Evolutionary conservation across 2,797 vertebrate genomes (phyloP), one percentile per base, ranked within the genome.

Genomic region (Sebastes goodei): DNA sequence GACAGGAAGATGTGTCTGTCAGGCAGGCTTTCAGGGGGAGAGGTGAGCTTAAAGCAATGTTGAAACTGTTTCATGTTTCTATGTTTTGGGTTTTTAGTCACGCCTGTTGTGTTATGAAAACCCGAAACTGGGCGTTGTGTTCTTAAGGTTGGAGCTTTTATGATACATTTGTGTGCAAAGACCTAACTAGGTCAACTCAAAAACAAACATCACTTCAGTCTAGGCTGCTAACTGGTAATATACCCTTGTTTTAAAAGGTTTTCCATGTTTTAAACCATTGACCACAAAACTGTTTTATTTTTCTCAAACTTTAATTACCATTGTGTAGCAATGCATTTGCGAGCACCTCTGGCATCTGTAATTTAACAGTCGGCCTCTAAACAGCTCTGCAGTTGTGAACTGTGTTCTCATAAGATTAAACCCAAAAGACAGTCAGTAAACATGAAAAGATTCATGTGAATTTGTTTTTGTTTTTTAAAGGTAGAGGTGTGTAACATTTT

Each of bases 1-100:
- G 89, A 97, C 96, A n/a, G 98, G 98, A 93, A 96, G 84, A 23
- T 99, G 98, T 71, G 10, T 96, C 90, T 99, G 98, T 93, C 91
- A 89, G 29, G 87, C 94, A 0, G 98, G 98, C 73, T 98, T 96
- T 91, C 96, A 96, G 94, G 98, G 97, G 71, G 89, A 94, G 83
- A 99, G 98, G 98, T 99, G 93, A 95, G 3, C 2, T 21, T 7
- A n/a, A 61, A 30, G n/a, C 32, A 69, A 21, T 14, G 5, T 64
- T 32, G 4, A 25, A 32, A n/a, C 14, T 8, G 23, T 62, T 53
- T 38, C 8, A 46, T 10, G 35, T 38, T 38, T 21, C 15, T 15
- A 6, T 46, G 35, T 42, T 69, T 68, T 20, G 52, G 23, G 2
- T 29, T 27, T 55, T 74, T 6, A 15, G 8, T 53, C 12, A 49